Evolutionary conservation across 2,888 invertebrate species (phyloP).

Genomic region (Busseola fusca): DNA sequence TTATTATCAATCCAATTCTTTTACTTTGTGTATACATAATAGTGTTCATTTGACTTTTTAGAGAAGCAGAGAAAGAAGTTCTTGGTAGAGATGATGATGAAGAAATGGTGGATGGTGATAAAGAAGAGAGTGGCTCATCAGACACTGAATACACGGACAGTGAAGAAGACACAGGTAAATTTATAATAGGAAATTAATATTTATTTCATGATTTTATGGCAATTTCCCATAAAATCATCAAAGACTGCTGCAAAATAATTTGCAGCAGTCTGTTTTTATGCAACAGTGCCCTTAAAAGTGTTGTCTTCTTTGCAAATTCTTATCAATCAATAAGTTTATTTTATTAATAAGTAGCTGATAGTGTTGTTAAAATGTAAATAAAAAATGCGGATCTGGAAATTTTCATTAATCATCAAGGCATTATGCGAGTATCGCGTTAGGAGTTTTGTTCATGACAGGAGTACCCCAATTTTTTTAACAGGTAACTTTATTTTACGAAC

Average conservation of each 20-base stretch:
- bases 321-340: no score
- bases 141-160: slow-evolving; percentile 96
- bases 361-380: background rate
- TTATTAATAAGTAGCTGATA: background rate
- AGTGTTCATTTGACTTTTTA: slow-evolving; percentile 54
- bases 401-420: background rate
- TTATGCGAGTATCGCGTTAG: background rate
- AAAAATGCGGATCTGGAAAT: background rate
- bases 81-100: slow-evolving; percentile 93
- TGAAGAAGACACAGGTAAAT: slow-evolving; percentile 93
- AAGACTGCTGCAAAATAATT: background rate
- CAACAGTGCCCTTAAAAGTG: background rate
- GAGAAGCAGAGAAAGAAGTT: slow-evolving; percentile 92
- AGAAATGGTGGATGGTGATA: slow-evolving; percentile 90
- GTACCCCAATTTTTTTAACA: background rate
- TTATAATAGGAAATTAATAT: background rate
- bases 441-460: background rate
- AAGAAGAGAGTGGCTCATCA: slow-evolving; percentile 92
- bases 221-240: background rate
- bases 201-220: background rate
- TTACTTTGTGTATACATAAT: background rate
- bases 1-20: background rate
- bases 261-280: background rate
- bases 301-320: background rate
- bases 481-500: background rate